Evolutionary conservation across 2,888 invertebrate species (phyloP).

Genomic region (Morpho achilles): DNA sequence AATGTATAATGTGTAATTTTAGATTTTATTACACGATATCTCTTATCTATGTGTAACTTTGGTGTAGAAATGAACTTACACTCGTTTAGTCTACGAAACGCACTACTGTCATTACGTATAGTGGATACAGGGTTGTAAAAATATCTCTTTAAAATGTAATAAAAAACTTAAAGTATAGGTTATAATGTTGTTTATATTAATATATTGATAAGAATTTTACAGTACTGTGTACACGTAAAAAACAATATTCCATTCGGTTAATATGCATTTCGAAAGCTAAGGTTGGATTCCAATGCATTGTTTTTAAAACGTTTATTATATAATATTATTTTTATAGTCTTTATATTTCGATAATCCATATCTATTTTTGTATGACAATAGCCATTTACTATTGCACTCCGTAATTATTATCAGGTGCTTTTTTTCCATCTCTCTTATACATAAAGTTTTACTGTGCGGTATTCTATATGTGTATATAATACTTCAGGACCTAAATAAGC

Average conservation of each 20-base stretch:
- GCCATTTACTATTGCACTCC: constrained; percentile 25
- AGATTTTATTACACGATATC: neutral
- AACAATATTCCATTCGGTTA: constrained; percentile 45
- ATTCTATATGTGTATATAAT: constrained; percentile 22
- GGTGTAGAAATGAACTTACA: constrained; percentile 35
- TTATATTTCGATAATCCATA: constrained; percentile 28
- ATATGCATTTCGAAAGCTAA: constrained; percentile 28
- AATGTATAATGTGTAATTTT: constrained; percentile 21
- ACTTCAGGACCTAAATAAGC: constrained; percentile 22
- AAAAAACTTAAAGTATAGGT: constrained; percentile 59
- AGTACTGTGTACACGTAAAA: constrained; percentile 62
- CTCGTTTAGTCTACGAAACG: constrained; percentile 52
- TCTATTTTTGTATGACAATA: constrained; percentile 32
- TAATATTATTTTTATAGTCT: constrained; percentile 49
- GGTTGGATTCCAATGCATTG: constrained; percentile 49
- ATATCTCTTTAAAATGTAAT: constrained; percentile 74
- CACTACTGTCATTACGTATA: constrained; percentile 69
- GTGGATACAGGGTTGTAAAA: constrained; percentile 79
- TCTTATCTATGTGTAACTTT: constrained; percentile 20
- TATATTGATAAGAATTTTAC: constrained; percentile 68
- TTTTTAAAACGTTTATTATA: constrained; percentile 43
- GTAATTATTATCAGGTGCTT: constrained; percentile 27
- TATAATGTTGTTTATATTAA: constrained; percentile 72
- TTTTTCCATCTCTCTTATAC: constrained; percentile 20
- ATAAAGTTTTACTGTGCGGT: constrained; percentile 24